These are phyloP conservation scores for Trichopoda pennipes DNA, from an alignment of 2,888 invertebrate genomes.

Conservation along the genomic window DNA sequence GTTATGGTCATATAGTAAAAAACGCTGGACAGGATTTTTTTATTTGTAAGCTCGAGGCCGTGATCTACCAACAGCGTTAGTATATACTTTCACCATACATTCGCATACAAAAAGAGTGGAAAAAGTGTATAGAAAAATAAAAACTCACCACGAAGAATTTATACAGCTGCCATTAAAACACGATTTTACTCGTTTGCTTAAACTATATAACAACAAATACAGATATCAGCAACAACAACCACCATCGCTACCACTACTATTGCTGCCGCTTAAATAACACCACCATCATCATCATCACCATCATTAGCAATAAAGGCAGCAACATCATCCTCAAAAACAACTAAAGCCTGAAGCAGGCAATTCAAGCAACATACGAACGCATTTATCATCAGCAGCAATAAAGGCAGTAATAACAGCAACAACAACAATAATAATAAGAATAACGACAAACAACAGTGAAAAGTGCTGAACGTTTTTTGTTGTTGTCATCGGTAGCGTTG, in stretches of 20 bases:
- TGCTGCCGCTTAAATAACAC: conserved; percentile 38
- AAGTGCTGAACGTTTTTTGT: conserved; percentile 56
- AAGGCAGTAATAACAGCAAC: background rate
- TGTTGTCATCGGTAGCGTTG: conserved; percentile 34
- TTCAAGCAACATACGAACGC: conserved; percentile 45
- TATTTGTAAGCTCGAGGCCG: conserved; percentile 25
- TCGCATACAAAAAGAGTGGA: conserved; percentile 37
- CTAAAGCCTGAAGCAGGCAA: conserved; percentile 48
- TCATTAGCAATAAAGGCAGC: conserved; percentile 33
- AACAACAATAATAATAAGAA: conserved; percentile 22
- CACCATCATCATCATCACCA: conserved; percentile 48
- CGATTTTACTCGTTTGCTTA: conserved; percentile 51
- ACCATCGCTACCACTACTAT: conserved; percentile 25
- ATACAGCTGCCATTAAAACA: conserved; percentile 66
- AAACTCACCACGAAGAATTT: conserved; percentile 64
- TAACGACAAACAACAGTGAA: conserved; percentile 26
- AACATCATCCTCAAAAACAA: conserved; percentile 53
- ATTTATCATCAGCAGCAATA: conserved; percentile 58
- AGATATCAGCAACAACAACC: conserved; percentile 51
- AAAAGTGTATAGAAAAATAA: conserved; percentile 35
- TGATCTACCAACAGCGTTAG: conserved; percentile 26
- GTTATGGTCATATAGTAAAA: conserved; percentile 28
- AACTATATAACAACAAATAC: conserved; percentile 35
- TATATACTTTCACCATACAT: conserved; percentile 61
- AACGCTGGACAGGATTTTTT: conserved; percentile 50